phyloP scores from a whole-genome alignment of 2,888 invertebrate genomes.

The Macrosiphum euphorbiae region DNA sequence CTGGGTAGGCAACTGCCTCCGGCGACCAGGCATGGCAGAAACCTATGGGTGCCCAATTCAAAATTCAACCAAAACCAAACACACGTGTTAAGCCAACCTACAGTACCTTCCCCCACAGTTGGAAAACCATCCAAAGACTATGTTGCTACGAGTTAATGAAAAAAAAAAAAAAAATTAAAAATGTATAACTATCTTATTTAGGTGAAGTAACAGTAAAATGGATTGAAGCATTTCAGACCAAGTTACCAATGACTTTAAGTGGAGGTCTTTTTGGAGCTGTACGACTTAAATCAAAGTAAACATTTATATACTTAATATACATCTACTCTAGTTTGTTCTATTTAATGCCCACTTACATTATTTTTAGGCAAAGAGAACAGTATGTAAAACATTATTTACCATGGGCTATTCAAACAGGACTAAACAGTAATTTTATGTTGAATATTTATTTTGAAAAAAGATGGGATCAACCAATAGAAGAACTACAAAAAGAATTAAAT shows the following conservation, averaged over 20 bases:
- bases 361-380: conserved; percentile 79
- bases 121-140: too few relatives aligned
- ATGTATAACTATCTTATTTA: conserved; percentile 67
- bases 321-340: background rate
- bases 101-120: too few relatives aligned
- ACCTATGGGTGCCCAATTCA: too few relatives aligned
- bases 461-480: conserved; percentile 88
- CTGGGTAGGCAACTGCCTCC: too few relatives aligned
- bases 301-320: conserved; percentile 24
- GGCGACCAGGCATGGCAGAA: too few relatives aligned
- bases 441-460: conserved; percentile 92
- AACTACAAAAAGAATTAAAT: conserved; percentile 85
- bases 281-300: conserved; percentile 84
- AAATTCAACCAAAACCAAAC: too few relatives aligned
- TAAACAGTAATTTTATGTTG: conserved; percentile 83
- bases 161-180: too few relatives aligned
- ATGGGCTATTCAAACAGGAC: conserved; percentile 87
- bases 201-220: conserved; percentile 94
- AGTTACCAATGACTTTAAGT: conserved; percentile 94
- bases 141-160: too few relatives aligned
- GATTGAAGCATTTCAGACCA: conserved; percentile 96
- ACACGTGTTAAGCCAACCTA: too few relatives aligned
- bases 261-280: conserved; percentile 94
- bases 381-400: conserved; percentile 85
- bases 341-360: background rate